Base-by-base conservation (phyloP, 1,140 invertebrate genomes). In the Caenorhabditis latens region DNA sequence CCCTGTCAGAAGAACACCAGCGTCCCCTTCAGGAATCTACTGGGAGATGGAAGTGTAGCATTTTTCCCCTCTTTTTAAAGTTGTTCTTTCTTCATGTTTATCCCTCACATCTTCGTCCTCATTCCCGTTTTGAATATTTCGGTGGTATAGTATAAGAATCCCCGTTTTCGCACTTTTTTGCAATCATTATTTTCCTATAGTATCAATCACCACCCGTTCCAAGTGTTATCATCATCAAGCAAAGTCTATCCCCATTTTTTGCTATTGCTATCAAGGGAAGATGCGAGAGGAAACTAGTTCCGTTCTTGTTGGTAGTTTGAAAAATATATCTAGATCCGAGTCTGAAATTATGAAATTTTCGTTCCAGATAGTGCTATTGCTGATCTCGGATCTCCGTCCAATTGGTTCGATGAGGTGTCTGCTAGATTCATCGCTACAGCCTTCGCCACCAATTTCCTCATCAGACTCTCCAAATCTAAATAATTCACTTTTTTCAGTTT, bases 291-390 rank as follows among this genome's bases (percentile, higher is more conserved):
- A 79, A n/a, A 79, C 71, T 2, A 79, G 71, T 50, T 79, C 71
- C 4, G 46, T 79, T 50, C 46, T 79, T 24, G 46, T 79, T 48
- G 71, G 71, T 79, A 24, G 2, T 42, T 43, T 58, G 6, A 19
- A 7, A n/a, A 16, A 19, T 32, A 0, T 40, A 7, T 40, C 32
- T 63, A 21, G 7, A 11, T 8, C 14, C 4, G 13, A n/a, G 7
- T 32, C 11, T 43, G 3, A 46, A 71, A 6, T n/a, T 16, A 71
- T 43, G 0, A 19, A 71, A 43, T 32, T 4, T 43, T 79, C 32
- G 32, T 32, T 67, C 32, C 71, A 79, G 71, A 79, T 24, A 79
- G 71, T 50, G 71, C 71, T 24, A 79, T 79, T 24, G 71, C 71
- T 24, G 71, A 79, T 50, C 46, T 79, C 14, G 71, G 71, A 21